Conservation (phyloP, 2,113 vertebrate genomes). For the Agelaius tricolor region DNA sequence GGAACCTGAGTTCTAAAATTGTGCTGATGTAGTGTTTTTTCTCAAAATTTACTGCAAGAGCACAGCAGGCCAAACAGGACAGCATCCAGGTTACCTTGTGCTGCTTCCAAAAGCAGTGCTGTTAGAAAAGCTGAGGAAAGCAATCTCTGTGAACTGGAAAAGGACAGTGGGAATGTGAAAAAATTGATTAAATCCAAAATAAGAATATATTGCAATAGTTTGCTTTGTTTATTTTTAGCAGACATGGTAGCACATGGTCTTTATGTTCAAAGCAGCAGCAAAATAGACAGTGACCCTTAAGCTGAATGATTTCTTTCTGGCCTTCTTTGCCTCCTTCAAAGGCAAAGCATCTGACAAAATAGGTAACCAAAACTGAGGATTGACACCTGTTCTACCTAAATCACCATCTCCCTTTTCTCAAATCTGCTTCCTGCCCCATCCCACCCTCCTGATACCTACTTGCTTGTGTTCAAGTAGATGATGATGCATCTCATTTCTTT, state of each 20-base stretch:
- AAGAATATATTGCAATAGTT: background rate
- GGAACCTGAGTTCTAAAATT: background rate
- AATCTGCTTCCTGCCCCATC: background rate
- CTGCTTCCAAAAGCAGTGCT: constrained; percentile 12
- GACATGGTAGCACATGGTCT: rapidly evolving
- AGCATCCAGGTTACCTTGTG: constrained; percentile 47
- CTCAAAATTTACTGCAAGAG: background rate
- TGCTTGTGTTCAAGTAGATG: background rate
- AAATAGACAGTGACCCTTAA: background rate
- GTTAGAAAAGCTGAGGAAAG: constrained; percentile 29
- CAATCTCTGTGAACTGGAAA: background rate
- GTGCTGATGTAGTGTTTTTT: background rate
- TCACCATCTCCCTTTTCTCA: background rate
- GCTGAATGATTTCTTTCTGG: background rate
- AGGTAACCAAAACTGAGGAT: background rate
- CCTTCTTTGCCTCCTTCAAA: background rate
- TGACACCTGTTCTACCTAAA: background rate
- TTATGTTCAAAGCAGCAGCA: background rate
- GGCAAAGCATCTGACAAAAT: background rate
- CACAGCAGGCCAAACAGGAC: background rate
- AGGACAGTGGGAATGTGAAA: background rate
- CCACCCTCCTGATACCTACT: background rate
- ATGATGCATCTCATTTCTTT: background rate
- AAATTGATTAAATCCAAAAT: background rate
- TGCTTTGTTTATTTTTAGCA: background rate